Conservation (phyloP, 1,140 invertebrate genomes). For the Doryteuthis pealeii region DNA sequence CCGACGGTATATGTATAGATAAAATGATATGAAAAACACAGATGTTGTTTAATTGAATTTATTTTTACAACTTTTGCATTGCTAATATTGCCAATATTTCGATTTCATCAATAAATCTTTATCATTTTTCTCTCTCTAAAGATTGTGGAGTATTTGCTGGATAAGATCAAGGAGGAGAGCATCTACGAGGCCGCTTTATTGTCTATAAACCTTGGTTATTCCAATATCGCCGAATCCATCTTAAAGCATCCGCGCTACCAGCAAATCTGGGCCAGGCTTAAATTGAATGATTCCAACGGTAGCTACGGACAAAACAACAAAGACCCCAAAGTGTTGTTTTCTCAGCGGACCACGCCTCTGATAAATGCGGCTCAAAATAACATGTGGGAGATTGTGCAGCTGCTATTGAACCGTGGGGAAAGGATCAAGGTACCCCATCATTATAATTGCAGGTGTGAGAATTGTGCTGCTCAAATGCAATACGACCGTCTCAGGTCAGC, state of each 20-base stretch:
- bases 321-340: constrained; percentile 49
- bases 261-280: constrained; percentile 47
- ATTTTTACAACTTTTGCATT: too few relatives aligned
- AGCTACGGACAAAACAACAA: constrained; percentile 43
- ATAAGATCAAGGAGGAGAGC: constrained; percentile 47
- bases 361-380: constrained; percentile 58
- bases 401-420: constrained; percentile 54
- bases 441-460: constrained; percentile 65
- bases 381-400: constrained; percentile 58
- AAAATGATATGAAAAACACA: too few relatives aligned
- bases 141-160: constrained; percentile 51
- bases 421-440: constrained; percentile 64
- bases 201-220: constrained; percentile 56
- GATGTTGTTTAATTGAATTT: too few relatives aligned
- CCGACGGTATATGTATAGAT: too few relatives aligned
- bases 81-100: too few relatives aligned
- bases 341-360: constrained; percentile 56
- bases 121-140: constrained; percentile 20
- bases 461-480: constrained; percentile 62
- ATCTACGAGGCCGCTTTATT: constrained; percentile 58
- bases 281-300: constrained; percentile 45
- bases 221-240: constrained; percentile 56
- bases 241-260: constrained; percentile 55
- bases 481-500: constrained; percentile 55
- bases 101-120: too few relatives aligned